These are phyloP conservation scores for Schrankia costaestrigalis DNA, from an alignment of 2,888 invertebrate genomes.

Conservation along the genomic window DNA sequence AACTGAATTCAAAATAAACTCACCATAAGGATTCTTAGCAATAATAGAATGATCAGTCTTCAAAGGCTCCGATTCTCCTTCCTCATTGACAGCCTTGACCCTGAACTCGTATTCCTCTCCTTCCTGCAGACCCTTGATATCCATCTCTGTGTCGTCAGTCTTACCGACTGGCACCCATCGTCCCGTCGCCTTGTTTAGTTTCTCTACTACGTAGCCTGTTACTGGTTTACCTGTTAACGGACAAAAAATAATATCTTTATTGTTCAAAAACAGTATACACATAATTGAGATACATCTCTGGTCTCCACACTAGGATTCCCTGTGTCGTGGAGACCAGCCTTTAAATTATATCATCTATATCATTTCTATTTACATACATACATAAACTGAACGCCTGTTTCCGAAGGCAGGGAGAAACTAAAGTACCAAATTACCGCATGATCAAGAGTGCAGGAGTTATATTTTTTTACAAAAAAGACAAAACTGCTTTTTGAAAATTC, in stretches of 20 bases:
- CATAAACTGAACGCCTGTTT: no score
- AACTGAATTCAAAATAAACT: conserved; percentile 30
- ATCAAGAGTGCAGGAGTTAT: no score
- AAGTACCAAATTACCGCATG: no score
- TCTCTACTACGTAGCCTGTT: conserved; percentile 96
- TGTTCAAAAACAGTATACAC: no score
- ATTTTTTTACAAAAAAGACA: no score
- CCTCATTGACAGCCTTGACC: conserved; percentile 96
- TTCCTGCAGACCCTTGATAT: conserved; percentile 90
- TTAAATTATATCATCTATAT: no score
- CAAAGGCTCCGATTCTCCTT: conserved; percentile 96
- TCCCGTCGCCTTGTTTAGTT: conserved; percentile 94
- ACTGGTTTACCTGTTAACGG: conserved; percentile 84
- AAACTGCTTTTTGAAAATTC: no score
- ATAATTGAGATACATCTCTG: no score
- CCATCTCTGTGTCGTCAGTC: conserved; percentile 92
- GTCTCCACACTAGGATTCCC: no score
- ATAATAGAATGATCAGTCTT: conserved; percentile 93
- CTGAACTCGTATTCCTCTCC: conserved; percentile 95
- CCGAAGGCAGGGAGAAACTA: no score
- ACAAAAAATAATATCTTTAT: neutral
- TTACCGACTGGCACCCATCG: conserved; percentile 96
- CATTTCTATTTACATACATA: no score
- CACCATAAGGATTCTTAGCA: conserved; percentile 98
- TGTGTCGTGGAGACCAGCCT: no score